Base-by-base conservation (phyloP, 2,797 vertebrate species). In the Phylloscopus collybita region DNA sequence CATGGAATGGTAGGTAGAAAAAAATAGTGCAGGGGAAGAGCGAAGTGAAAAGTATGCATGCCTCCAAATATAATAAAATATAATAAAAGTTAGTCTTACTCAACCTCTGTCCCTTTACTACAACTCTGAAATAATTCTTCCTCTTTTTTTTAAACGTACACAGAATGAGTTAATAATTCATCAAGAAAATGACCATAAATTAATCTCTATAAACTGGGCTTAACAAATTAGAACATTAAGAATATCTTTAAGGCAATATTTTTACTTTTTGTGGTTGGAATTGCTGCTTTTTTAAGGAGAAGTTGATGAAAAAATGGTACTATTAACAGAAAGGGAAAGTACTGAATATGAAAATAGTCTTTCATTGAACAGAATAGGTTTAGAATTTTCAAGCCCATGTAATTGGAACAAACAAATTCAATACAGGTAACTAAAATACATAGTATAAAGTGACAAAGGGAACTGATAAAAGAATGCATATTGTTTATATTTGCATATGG, bases 111-210 rank as follows among this genome's bases (percentile, higher is more conserved):
- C 11, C 19, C 11, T 16, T 16, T 34, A 25, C 14, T 6, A 34
- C 2, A 57, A 15, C 5, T 54, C 70, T 49, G 9, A 7, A 72
- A 21, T 29, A 5, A 2, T 56, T 84, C 11, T 38, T 50, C 21
- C 10, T 15, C 16, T 61, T 57, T 59, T 8, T 86, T 86, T 76
- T 15, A 40, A 53, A 49, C 38, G 8, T 22, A 42, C 14, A 34
- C 4, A 42, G n/a, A 67, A 49, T 25, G 5, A 65, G 11, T 45
- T 65, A 85, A 57, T 83, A 93, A 78, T 32, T 94, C 23, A 80
- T 83, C n/a, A 44, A 82, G 79, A 67, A 93, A 96, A 83, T 53
- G 10, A 32, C 65, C 86, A 80, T 70, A 70, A 59, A 83, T 81
- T 45, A 79, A 62, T 80, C 25, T 18, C 26, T 82, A 81, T 79